A percentile compares a stretch with the other conserved stretches of the same genome.
Evolutionary conservation across 1,140 invertebrate genomes (phyloP).

Genomic region (Zaprionus ornatus): DNA sequence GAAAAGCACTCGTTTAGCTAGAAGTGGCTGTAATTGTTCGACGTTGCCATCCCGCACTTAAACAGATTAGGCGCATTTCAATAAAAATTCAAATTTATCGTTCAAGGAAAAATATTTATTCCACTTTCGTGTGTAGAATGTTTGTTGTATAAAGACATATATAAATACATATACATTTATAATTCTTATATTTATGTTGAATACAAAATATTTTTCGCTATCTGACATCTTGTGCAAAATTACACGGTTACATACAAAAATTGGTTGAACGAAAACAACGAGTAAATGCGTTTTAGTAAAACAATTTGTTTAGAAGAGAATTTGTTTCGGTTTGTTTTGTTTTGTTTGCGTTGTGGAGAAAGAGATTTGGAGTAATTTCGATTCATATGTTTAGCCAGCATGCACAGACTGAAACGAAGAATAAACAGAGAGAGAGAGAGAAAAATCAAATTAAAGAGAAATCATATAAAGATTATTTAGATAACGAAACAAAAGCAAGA

Average conservation of each 20-base stretch:
- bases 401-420: conserved; percentile 84
- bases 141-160: conserved; percentile 74
- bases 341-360: conserved; percentile 26
- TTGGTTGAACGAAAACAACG: conserved; percentile 50
- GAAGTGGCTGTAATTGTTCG: not conserved
- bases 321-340: conserved; percentile 36
- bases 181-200: conserved; percentile 49
- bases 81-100: conserved; percentile 10
- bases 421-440: conserved; percentile 60
- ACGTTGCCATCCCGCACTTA: not conserved
- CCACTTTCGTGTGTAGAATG: conserved; percentile 55
- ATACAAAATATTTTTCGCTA: conserved; percentile 74
- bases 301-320: conserved; percentile 44
- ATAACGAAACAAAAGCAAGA: conserved; percentile 45
- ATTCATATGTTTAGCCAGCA: conserved; percentile 80
- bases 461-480: conserved; percentile 47
- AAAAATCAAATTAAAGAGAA: conserved; percentile 68
- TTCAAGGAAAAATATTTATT: conserved; percentile 66
- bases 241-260: conserved; percentile 61
- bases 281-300: conserved; percentile 61
- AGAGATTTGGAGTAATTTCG: conserved; percentile 52
- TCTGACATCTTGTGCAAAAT: conserved; percentile 60
- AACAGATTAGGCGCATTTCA: not conserved
- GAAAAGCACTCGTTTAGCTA: not conserved
- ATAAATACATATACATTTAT: conserved; percentile 73